Evolutionary conservation across 2,113 vertebrate species (phyloP), one percentile per base, ranked within the genome.

Genomic region (Rhinopomastus cyanomelas): DNA sequence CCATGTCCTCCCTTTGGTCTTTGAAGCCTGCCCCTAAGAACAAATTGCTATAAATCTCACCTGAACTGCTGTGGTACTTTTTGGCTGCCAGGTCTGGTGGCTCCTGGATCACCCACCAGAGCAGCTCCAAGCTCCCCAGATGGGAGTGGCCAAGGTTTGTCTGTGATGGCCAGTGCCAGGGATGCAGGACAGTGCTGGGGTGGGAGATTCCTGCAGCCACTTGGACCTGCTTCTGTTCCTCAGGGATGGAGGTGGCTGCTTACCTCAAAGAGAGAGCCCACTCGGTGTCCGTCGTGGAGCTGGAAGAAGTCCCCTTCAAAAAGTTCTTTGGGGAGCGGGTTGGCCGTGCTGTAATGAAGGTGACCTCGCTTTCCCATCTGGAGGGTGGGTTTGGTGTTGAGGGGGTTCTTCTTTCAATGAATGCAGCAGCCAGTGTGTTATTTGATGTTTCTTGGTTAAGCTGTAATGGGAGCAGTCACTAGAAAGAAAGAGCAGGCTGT

Each of bases 221-320:
- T 79, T 0, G 12, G 49, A 75, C 44, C 32, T 51, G 9, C 29
- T 57, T 55, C 53, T 71, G 20, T 91, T 91, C 69, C 65, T 32
- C 95, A 99, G 99, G 99, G 73, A 99, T 99, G 99, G 99, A 99
- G 92, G 99, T 99, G 87, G 99, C 99, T 0, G 99, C 99, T 65
- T 99, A 99, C 56, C 98, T 99, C 0, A 96, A 98, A 0, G 99
- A 99, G 94, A 99, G 99, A 92, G 99, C 99, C 49, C 99, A 99
- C 90, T 99, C 99, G 0, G 98, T 99, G 90, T 99, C 99, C 2
- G 86, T 99, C 96, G 98, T 99, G 39, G 99, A 99, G 87, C 96
- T 98, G 55, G 99, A 99, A 83, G 97, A 98, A 14, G 97, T 98
- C 0, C 99, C 99, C 12, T 99, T 99, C 96, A 98, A 98, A 96